Evolutionary conservation across 2,797 vertebrate species (phyloP).

Genomic region (Euphonia xanthogaster): DNA sequence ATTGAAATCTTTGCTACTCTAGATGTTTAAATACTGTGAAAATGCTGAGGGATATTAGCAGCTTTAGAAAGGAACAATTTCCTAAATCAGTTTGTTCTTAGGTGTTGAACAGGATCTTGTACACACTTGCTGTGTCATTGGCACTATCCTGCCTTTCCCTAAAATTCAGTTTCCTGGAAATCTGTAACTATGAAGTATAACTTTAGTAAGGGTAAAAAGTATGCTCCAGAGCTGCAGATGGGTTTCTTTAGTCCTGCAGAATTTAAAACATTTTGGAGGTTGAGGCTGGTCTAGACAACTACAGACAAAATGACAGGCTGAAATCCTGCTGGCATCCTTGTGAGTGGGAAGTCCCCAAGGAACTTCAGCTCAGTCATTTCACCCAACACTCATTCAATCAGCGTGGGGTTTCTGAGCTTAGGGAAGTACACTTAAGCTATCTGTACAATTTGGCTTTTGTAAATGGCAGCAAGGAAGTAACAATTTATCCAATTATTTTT

Average conservation of each 20-base stretch:
- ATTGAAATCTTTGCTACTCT: neutral
- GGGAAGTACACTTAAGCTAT: neutral
- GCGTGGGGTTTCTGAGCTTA: neutral
- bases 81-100: neutral
- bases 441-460: neutral
- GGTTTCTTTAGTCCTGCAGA: neutral
- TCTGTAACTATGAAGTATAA: neutral
- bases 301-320: neutral
- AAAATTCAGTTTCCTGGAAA: neutral
- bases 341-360: neutral
- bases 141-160: neutral
- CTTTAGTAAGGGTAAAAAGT: neutral
- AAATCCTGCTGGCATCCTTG: neutral
- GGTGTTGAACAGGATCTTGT: neutral
- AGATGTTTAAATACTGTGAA: neutral
- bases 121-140: neutral
- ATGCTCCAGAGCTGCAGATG: neutral
- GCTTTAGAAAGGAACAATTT: neutral
- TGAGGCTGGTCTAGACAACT: neutral
- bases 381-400: neutral
- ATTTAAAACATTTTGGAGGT: neutral
- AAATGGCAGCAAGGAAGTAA: neutral
- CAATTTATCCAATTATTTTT: neutral
- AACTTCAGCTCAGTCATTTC: neutral
- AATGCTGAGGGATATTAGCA: neutral